Conservation (phyloP, 92 coral and sea anemone genomes). For the Hydrozoanthus gracilis region DNA sequence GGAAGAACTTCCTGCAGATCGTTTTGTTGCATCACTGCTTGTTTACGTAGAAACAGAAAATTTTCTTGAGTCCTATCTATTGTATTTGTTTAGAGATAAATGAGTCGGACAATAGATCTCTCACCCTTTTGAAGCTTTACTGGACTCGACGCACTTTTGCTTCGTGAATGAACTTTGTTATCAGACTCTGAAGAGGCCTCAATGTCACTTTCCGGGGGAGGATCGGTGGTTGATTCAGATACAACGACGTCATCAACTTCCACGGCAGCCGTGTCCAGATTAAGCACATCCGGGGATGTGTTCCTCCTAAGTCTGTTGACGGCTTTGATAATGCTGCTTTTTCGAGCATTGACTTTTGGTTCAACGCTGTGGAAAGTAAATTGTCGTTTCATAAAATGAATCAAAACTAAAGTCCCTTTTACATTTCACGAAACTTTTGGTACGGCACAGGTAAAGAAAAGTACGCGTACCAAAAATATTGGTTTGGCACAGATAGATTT, state of each 20-base stretch:
- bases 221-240: constrained; percentile 32
- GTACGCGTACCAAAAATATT: too few relatives aligned
- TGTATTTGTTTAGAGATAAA: too few relatives aligned
- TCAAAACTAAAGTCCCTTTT: too few relatives aligned
- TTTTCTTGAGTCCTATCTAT: neutral
- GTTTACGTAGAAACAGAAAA: neutral
- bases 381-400: too few relatives aligned
- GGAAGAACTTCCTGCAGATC: too few relatives aligned
- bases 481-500: too few relatives aligned
- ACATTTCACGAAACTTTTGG: too few relatives aligned
- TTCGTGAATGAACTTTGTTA: neutral
- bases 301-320: constrained; percentile 38
- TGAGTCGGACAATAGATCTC: neutral
- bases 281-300: constrained; percentile 26
- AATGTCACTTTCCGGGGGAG: neutral
- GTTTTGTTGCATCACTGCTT: too few relatives aligned
- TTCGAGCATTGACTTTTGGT: constrained; percentile 33
- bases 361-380: constrained; percentile 21
- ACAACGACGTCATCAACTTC: constrained; percentile 7
- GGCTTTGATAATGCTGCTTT: constrained; percentile 27
- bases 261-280: neutral
- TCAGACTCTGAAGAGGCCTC: neutral
- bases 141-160: constrained; percentile 10
- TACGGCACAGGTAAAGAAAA: too few relatives aligned
- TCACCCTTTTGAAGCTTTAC: neutral